Conservation (phyloP, 2,113 vertebrate species). For the Corythornis cristatus region DNA sequence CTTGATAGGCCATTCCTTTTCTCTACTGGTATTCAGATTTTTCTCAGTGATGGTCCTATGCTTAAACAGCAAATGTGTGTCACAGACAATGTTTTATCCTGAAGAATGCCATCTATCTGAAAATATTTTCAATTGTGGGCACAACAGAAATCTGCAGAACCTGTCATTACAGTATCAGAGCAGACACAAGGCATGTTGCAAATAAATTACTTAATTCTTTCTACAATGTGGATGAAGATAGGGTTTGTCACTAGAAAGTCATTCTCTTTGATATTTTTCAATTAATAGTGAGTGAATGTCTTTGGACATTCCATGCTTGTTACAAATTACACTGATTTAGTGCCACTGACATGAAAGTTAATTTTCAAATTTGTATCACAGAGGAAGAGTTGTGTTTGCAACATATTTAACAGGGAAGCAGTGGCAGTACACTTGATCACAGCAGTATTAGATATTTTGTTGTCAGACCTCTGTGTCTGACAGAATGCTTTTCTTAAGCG, state of each 20-base stretch:
- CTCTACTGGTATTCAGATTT: neutral
- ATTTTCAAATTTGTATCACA: conserved; percentile 3
- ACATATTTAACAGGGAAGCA: neutral
- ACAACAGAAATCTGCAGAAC: neutral
- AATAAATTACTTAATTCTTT: neutral
- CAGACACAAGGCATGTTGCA: neutral
- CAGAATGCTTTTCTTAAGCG: neutral
- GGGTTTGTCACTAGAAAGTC: neutral
- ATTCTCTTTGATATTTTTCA: neutral
- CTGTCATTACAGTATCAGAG: neutral
- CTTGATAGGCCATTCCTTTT: neutral
- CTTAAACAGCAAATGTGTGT: neutral
- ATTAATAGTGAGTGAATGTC: neutral
- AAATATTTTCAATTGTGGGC: neutral
- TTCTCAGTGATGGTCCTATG: neutral
- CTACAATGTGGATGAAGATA: neutral
- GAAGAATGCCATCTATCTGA: neutral
- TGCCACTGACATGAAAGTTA: neutral
- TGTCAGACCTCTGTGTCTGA: neutral
- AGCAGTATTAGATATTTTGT: neutral
- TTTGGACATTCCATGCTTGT: neutral
- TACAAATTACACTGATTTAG: neutral
- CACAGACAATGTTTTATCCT: neutral
- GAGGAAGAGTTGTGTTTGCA: neutral
- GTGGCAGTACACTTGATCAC: neutral